Percentiles rank a stretch among this genome's conserved stretches.
These are phyloP conservation scores for Mallateleia sp. DNA, from an alignment of 2,888 invertebrate species.

Conservation along the genomic window DNA sequence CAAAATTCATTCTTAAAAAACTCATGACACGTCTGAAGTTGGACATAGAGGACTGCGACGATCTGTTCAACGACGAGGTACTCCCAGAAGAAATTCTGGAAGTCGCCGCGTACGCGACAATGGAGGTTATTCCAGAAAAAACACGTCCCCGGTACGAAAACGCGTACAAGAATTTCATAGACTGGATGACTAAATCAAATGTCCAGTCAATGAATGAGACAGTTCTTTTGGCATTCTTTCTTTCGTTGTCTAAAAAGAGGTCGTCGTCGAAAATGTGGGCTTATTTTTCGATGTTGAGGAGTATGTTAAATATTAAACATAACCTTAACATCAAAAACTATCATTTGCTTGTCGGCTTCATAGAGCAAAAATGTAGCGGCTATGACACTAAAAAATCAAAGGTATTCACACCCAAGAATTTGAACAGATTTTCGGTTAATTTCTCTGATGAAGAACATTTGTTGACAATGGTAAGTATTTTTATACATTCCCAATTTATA, in stretches of 20 bases:
- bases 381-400: constrained; percentile 20
- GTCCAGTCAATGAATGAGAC: constrained; percentile 5
- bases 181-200: constrained; percentile 6
- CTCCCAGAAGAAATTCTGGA: constrained; percentile 17
- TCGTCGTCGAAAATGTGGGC: constrained; percentile 32
- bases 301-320: constrained; percentile 14
- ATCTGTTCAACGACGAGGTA: not conserved
- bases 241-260: constrained; percentile 13
- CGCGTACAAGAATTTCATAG: constrained; percentile 15
- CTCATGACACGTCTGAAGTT: no score
- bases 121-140: constrained; percentile 16
- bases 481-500: no score
- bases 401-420: constrained; percentile 10
- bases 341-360: constrained; percentile 1
- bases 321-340: constrained; percentile 18
- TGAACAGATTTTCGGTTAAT: no score
- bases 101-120: constrained; percentile 11
- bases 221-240: constrained; percentile 21
- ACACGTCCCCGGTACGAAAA: constrained; percentile 19
- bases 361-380: constrained; percentile 27
- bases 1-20: no score
- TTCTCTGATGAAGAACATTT: no score
- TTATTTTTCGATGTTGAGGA: constrained; percentile 34
- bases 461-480: no score
- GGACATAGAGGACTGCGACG: constrained; percentile 6